phyloP scores from a whole-genome alignment of 2,888 invertebrate species.

The Lutraria lutraria region DNA sequence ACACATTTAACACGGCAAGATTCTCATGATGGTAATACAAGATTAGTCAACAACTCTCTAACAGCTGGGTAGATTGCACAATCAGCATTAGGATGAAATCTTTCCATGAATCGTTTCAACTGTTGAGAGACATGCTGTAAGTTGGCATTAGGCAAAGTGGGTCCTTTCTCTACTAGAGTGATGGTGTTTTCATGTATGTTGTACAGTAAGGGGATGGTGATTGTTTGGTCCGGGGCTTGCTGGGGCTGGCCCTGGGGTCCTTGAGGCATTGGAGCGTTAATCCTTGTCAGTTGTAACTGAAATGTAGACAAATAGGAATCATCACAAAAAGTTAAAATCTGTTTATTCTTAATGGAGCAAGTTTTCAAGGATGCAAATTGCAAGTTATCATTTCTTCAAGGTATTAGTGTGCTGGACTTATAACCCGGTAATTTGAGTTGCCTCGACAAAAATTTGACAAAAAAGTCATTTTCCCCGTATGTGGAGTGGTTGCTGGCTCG shows the following conservation, averaged over 20 bases:
- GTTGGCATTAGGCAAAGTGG: constrained; percentile 65
- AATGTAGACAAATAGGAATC: constrained; percentile 69
- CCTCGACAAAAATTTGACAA: too few relatives aligned
- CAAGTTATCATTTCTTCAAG: too few relatives aligned
- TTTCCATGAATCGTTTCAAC: constrained; percentile 85
- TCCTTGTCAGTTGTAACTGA: constrained; percentile 92
- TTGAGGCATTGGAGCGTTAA: constrained; percentile 87
- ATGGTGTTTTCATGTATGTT: constrained; percentile 95
- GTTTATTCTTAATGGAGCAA: too few relatives aligned
- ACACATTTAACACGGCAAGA: not conserved
- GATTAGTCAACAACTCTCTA: constrained; percentile 94
- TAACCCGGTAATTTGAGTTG: too few relatives aligned
- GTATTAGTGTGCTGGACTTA: too few relatives aligned
- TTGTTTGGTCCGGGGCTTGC: constrained; percentile 88
- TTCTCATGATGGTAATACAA: constrained; percentile 90
- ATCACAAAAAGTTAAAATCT: not conserved
- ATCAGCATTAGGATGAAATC: constrained; percentile 88
- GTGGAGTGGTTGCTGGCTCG: too few relatives aligned
- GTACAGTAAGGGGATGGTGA: constrained; percentile 96
- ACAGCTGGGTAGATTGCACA: constrained; percentile 97
- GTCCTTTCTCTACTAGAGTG: constrained; percentile 66
- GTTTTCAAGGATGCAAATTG: too few relatives aligned
- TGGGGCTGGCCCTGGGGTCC: constrained; percentile 63
- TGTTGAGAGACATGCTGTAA: constrained; percentile 88
- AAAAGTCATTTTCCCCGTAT: too few relatives aligned